These are phyloP conservation scores for Himantopus leucocephalus DNA, from an alignment of 2,113 vertebrate genomes.

Conservation along the genomic window DNA sequence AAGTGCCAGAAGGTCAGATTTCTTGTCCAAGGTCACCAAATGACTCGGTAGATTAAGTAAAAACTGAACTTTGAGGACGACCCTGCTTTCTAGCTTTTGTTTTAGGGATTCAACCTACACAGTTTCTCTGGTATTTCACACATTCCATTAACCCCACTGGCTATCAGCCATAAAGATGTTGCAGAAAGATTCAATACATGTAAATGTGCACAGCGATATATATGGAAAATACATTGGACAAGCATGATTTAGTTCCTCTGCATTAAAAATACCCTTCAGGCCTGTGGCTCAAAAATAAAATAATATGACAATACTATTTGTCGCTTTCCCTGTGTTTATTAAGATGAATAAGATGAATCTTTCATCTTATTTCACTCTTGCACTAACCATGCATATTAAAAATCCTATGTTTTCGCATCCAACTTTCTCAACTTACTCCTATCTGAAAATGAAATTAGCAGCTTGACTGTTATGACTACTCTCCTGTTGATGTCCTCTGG, in stretches of 20 bases:
- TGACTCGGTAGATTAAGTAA: constrained; percentile 27
- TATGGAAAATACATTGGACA: constrained; percentile 60
- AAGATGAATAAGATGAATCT: constrained; percentile 56
- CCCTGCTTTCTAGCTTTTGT: neutral
- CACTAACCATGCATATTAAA: constrained; percentile 54
- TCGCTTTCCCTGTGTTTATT: constrained; percentile 55
- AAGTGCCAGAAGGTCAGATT: constrained; percentile 6
- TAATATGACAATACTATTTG: constrained; percentile 54
- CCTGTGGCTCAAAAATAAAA: constrained; percentile 53
- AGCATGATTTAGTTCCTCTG: constrained; percentile 49
- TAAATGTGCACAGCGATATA: constrained; percentile 18
- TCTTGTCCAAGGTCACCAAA: constrained; percentile 2
- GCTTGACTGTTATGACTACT: constrained; percentile 2
- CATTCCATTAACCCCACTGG: neutral
- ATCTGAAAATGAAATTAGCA: constrained; percentile 52
- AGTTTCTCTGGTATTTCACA: neutral
- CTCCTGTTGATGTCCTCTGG: neutral
- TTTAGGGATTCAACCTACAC: neutral
- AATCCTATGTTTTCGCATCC: constrained; percentile 41
- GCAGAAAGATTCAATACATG: neutral
- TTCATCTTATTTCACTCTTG: constrained; percentile 47
- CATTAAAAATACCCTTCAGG: constrained; percentile 60
- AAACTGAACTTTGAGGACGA: constrained; percentile 9
- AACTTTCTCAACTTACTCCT: constrained; percentile 31
- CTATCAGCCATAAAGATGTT: neutral